Evolutionary conservation across 2,888 invertebrate genomes (phyloP).

Genomic region (Catocala sponsa): DNA sequence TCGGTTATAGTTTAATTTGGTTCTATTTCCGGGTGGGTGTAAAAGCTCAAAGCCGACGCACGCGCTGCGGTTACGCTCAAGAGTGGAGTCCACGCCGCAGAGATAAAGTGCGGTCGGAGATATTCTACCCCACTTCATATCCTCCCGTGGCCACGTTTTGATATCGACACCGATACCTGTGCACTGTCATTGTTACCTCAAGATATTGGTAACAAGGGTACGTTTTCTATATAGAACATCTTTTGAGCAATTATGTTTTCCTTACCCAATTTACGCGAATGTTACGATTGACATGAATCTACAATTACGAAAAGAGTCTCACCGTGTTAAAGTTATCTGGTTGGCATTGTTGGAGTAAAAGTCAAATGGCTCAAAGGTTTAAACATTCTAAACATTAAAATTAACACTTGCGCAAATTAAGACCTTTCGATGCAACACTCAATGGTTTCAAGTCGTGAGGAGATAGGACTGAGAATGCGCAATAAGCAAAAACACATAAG

Average conservation of each 20-base stretch:
- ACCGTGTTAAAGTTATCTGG: too few species aligned
- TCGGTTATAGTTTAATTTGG: slow-evolving; percentile 52
- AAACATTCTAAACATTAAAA: slow-evolving; percentile 35
- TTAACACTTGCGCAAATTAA: slow-evolving; percentile 42
- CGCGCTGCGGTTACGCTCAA: slow-evolving; percentile 61
- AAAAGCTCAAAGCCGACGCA: slow-evolving; percentile 51
- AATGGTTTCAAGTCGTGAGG: slow-evolving; percentile 33
- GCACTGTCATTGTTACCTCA: not conserved
- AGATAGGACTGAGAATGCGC: slow-evolving; percentile 54
- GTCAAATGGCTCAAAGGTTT: slow-evolving; percentile 15
- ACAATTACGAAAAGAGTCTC: too few species aligned
- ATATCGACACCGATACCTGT: slow-evolving; percentile 23
- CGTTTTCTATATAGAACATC: not conserved
- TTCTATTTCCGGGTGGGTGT: slow-evolving; percentile 56
- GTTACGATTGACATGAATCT: too few species aligned
- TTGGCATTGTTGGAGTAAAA: slow-evolving; percentile 1
- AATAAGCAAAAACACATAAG: slow-evolving; percentile 61
- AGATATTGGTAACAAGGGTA: not conserved
- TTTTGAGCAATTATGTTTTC: too few species aligned
- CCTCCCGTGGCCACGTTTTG: slow-evolving; percentile 18
- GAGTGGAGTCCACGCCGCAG: slow-evolving; percentile 53
- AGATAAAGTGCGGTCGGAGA: slow-evolving; percentile 62
- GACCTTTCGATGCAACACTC: slow-evolving; percentile 25
- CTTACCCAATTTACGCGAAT: too few species aligned
- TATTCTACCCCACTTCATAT: slow-evolving; percentile 32